Evolutionary conservation across 1,140 invertebrate species (phyloP).

Genomic region (Heliconius nattereri): DNA sequence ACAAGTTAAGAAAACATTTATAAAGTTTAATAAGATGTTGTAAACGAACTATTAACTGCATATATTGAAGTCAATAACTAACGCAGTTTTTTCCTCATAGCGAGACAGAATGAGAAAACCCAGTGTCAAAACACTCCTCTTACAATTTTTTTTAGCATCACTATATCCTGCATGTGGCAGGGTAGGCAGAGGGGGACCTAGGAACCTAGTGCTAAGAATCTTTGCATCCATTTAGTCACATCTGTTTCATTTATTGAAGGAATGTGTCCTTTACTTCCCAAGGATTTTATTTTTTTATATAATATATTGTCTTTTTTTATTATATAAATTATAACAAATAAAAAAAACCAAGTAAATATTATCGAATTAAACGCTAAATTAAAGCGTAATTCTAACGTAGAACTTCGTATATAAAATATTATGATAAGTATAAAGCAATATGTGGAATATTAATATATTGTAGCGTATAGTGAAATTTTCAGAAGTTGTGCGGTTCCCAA

Average conservation of each 20-base stretch:
- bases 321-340: too few species aligned
- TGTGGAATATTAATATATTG: conserved; percentile 39
- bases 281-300: too few species aligned
- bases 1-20: conserved; percentile 12
- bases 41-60: neutral
- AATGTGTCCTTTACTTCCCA: too few species aligned
- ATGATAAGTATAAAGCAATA: conserved; percentile 13
- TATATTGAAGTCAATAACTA: neutral
- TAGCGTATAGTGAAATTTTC: conserved; percentile 42
- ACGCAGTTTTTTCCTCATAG: neutral
- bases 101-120: too few species aligned
- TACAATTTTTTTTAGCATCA: too few species aligned
- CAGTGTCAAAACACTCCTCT: too few species aligned
- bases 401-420: conserved; percentile 9
- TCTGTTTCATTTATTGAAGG: too few species aligned
- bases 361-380: neutral
- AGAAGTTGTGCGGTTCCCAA: conserved; percentile 42
- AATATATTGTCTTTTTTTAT: too few species aligned
- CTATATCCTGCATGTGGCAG: too few species aligned
- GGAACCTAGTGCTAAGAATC: too few species aligned
- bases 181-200: too few species aligned
- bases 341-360: neutral
- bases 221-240: too few species aligned
- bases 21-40: conserved; percentile 9
- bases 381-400: neutral